Evolutionary conservation across 2,888 invertebrate genomes (phyloP).

Genomic region (Girardia tigrina): DNA sequence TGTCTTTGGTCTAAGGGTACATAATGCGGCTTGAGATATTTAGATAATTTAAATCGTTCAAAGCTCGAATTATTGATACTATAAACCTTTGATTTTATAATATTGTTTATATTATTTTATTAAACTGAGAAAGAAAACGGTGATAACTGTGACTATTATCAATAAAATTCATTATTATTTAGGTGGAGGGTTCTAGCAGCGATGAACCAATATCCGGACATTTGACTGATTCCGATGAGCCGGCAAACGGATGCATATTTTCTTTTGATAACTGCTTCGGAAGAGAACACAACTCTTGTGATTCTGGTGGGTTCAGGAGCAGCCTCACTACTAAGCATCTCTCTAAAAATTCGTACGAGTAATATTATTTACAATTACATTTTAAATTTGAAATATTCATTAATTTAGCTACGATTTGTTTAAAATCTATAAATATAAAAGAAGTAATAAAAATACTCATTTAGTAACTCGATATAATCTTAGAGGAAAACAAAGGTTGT

Average conservation of each 20-base stretch:
- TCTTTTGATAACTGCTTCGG: background rate
- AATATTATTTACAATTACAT: background rate
- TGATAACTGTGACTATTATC: too few relatives aligned
- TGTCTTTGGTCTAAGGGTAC: too few relatives aligned
- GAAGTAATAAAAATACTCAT: background rate
- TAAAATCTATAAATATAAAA: background rate
- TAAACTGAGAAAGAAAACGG: too few relatives aligned
- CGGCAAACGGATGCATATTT: background rate
- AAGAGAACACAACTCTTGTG: background rate
- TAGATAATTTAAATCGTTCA: too few relatives aligned
- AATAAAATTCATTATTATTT: too few relatives aligned
- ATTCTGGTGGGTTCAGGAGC: background rate
- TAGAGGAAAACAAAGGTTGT: conserved; percentile 9
- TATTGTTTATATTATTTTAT: too few relatives aligned
- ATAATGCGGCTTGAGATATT: too few relatives aligned
- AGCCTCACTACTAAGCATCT: background rate
- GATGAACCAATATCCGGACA: background rate
- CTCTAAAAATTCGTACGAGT: background rate
- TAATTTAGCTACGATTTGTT: background rate
- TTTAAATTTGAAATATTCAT: background rate
- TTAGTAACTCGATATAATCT: background rate
- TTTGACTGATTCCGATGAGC: background rate
- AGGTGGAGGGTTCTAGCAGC: background rate
- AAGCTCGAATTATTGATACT: too few relatives aligned
- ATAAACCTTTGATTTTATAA: too few relatives aligned